Conservation (phyloP, 2,797 vertebrate genomes). For the Diglossa cyanea region DNA sequence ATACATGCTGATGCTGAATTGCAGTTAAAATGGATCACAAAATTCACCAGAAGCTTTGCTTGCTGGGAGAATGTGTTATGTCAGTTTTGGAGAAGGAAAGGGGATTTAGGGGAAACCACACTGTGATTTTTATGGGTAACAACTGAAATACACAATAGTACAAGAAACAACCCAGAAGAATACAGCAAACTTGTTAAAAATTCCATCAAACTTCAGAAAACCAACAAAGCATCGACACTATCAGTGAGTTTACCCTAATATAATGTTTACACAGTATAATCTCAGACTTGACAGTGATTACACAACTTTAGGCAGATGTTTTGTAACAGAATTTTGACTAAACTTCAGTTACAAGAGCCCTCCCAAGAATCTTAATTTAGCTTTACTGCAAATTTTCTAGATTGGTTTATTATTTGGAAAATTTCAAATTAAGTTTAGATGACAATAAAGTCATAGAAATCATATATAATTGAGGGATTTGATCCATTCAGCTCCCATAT, state of each 20-base stretch:
- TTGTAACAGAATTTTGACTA: not conserved
- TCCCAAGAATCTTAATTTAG: conserved; percentile 1
- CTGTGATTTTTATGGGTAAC: not conserved
- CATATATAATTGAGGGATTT: not conserved
- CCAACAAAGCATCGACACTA: not conserved
- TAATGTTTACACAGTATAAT: not conserved
- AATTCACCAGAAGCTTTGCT: not conserved
- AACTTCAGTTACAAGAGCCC: not conserved
- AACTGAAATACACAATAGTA: not conserved
- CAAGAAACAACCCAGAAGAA: not conserved
- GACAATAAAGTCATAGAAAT: not conserved
- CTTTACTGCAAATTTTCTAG: not conserved
- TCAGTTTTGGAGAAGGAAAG: not conserved
- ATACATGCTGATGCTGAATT: not conserved
- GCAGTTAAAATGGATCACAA: not conserved
- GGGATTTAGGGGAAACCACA: not conserved
- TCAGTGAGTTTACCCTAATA: not conserved
- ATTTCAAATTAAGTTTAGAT: not conserved
- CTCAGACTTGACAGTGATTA: not conserved
- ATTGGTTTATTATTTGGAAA: not conserved
- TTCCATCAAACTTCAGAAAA: not conserved
- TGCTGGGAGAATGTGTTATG: not conserved
- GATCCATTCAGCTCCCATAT: not conserved
- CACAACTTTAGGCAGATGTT: not conserved
- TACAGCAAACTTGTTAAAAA: not conserved